A percentile compares a stretch with the other conserved stretches of the same genome.
Conservation (phyloP, 2,113 vertebrate species). For the Pelecanoides urinatrix region DNA sequence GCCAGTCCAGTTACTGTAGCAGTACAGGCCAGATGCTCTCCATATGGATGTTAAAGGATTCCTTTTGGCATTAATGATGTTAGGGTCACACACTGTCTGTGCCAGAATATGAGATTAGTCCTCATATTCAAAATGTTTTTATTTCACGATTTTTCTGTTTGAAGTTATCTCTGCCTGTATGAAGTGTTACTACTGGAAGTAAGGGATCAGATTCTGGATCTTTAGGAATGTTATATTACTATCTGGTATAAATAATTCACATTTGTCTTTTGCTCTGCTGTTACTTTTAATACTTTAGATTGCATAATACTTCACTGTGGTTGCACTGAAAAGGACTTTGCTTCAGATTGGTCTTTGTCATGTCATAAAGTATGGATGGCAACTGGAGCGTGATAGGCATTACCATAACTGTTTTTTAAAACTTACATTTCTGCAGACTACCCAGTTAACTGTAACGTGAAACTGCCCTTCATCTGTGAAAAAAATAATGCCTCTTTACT, state of each 20-base stretch:
- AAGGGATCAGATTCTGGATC: background rate
- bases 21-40: background rate
- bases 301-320: background rate
- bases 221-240: background rate
- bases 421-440: constrained; percentile 52
- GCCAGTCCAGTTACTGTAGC: background rate
- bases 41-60: background rate
- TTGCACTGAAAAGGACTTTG: background rate
- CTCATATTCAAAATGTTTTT: background rate
- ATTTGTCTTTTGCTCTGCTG: background rate
- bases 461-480: constrained; percentile 89
- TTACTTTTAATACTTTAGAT: background rate
- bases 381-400: background rate
- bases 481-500: constrained; percentile 82
- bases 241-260: background rate
- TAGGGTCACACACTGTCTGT: background rate
- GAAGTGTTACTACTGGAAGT: background rate
- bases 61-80: background rate
- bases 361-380: background rate
- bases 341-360: background rate
- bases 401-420: background rate
- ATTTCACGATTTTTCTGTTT: background rate
- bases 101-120: background rate
- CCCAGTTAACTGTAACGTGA: constrained; percentile 64
- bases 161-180: background rate